These are phyloP conservation scores for Brachyptera risi DNA, from an alignment of 2,888 invertebrate genomes.

Conservation along the genomic window DNA sequence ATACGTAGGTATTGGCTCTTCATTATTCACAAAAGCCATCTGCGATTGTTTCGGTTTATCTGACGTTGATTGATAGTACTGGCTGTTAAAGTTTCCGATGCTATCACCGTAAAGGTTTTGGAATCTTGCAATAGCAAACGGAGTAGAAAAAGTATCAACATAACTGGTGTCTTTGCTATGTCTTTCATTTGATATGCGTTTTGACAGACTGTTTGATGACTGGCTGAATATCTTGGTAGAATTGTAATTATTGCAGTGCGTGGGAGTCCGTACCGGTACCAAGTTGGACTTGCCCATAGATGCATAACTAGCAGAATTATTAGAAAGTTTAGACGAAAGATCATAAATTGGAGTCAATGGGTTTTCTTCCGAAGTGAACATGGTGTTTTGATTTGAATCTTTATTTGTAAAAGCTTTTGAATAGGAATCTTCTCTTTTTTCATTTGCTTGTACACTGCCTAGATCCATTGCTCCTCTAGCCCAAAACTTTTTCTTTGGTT, in stretches of 20 bases:
- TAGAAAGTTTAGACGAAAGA: background rate
- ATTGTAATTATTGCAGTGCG: background rate
- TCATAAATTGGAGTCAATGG: background rate
- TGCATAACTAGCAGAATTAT: no score
- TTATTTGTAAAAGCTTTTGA: background rate
- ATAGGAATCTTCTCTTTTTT: background rate
- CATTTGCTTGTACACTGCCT: no score
- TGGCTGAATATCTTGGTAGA: background rate
- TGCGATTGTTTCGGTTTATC: no score
- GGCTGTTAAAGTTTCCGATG: no score
- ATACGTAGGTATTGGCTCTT: no score
- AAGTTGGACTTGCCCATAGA: no score
- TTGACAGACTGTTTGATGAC: background rate
- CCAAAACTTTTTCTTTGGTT: no score
- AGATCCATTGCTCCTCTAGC: no score
- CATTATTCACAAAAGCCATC: no score
- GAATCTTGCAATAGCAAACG: background rate
- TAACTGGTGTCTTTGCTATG: no score
- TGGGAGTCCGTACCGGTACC: no score
- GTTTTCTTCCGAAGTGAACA: background rate
- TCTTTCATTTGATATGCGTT: background rate
- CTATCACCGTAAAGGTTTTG: slow-evolving; percentile 1
- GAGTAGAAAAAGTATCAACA: background rate
- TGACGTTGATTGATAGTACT: no score
- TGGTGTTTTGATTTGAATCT: background rate